Percentiles rank a stretch among this genome's conserved stretches.
Evolutionary conservation across 2,888 invertebrate species (phyloP).

Genomic region (Stegophylla sp.): DNA sequence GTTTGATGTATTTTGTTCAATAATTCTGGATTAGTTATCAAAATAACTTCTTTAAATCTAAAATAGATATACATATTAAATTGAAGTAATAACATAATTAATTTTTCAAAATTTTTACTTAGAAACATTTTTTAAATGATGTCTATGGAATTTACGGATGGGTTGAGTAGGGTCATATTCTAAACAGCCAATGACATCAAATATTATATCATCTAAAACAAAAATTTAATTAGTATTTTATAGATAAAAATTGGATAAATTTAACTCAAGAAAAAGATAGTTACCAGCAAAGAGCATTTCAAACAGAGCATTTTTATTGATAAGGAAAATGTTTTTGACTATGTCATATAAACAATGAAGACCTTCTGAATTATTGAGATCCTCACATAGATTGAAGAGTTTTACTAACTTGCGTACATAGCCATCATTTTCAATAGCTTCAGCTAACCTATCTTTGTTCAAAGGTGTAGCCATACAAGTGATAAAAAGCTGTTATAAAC

Average conservation of each 20-base stretch:
- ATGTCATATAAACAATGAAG: conserved; percentile 96
- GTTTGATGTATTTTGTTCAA: conserved; percentile 99
- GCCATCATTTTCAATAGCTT: conserved; percentile 90
- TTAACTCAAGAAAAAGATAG: conserved; percentile 50
- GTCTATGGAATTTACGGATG: conserved; percentile 90
- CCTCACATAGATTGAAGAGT: conserved; percentile 96
- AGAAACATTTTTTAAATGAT: conserved; percentile 91
- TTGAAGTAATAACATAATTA: neutral
- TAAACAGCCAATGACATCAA: conserved; percentile 96
- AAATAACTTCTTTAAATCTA: conserved; percentile 88
- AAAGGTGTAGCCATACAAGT: conserved; percentile 88
- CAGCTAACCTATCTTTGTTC: conserved; percentile 91
- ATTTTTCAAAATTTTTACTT: conserved; percentile 65
- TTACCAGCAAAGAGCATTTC: conserved; percentile 93
- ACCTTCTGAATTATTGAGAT: conserved; percentile 91
- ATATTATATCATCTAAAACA: conserved; percentile 81
- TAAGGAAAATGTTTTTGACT: conserved; percentile 96
- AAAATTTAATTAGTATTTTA: conserved; percentile 6
- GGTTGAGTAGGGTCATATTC: conserved; percentile 94
- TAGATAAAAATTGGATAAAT: neutral
- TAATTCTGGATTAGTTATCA: conserved; percentile 92
- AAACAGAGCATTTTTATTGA: conserved; percentile 96
- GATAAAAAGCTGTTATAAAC: conserved; percentile 71
- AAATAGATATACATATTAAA: conserved; percentile 48
- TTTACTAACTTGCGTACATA: conserved; percentile 94